Percentiles rank a stretch among this genome's conserved stretches.
Evolutionary conservation across 2,797 vertebrate species (phyloP).

Genomic region (Ptychobarbus kaznakovi): DNA sequence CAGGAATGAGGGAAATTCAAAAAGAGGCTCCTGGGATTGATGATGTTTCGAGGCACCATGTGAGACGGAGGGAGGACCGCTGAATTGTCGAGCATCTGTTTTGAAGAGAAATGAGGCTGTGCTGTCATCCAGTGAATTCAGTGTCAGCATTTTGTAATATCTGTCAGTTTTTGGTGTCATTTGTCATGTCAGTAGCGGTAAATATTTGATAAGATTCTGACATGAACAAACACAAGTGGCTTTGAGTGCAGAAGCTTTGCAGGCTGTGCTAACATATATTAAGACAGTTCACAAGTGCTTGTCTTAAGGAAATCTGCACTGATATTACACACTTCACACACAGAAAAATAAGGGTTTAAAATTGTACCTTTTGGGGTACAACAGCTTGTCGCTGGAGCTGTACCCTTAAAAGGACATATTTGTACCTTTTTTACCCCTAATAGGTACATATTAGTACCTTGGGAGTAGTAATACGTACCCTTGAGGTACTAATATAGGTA

Average conservation of each 20-base stretch:
- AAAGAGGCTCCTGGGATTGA: constrained; percentile 62
- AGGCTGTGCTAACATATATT: not conserved
- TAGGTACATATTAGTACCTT: too few relatives aligned
- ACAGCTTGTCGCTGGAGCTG: too few relatives aligned
- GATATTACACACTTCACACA: too few relatives aligned
- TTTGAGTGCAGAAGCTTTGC: not conserved
- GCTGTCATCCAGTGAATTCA: constrained; percentile 5
- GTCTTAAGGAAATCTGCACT: not conserved
- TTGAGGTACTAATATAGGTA: too few relatives aligned
- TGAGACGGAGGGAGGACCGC: constrained; percentile 1
- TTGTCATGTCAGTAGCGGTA: constrained; percentile 18
- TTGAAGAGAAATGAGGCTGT: constrained; percentile 7
- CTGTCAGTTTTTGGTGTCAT: constrained; percentile 33
- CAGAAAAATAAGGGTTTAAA: too few relatives aligned
- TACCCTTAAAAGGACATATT: too few relatives aligned
- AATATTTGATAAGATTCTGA: constrained; percentile 27
- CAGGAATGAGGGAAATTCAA: constrained; percentile 58
- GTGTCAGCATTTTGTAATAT: constrained; percentile 21
- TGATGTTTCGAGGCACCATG: constrained; percentile 50
- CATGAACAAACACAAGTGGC: not conserved
- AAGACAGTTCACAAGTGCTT: not conserved
- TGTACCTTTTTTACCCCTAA: too few relatives aligned
- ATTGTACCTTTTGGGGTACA: too few relatives aligned
- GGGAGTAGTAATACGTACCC: too few relatives aligned
- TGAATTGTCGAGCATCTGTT: constrained; percentile 42